These are phyloP conservation scores for Notodonta dromedarius DNA, from an alignment of 2,888 invertebrate genomes.

Conservation along the genomic window DNA sequence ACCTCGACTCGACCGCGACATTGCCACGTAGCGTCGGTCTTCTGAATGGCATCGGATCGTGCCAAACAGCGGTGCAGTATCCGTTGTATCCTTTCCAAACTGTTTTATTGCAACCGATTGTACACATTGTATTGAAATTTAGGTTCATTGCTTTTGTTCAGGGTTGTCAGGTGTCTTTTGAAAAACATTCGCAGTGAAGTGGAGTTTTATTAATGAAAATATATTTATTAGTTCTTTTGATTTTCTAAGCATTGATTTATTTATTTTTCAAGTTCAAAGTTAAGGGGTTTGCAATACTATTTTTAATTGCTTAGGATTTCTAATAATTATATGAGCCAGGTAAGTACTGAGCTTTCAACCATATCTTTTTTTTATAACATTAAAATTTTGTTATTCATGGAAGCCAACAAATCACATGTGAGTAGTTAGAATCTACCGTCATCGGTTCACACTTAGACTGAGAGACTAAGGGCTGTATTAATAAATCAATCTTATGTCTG, in stretches of 20 bases:
- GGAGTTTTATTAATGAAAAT: background rate
- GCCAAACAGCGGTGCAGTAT: constrained; percentile 7
- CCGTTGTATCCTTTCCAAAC: constrained; percentile 34
- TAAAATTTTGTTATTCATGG: background rate
- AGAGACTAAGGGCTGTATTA: too few relatives aligned
- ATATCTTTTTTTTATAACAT: too few relatives aligned
- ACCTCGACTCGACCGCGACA: too few relatives aligned
- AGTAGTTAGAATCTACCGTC: background rate
- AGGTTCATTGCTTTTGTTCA: constrained; percentile 21
- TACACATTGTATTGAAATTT: constrained; percentile 30
- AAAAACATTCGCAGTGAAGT: background rate
- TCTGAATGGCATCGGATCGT: background rate
- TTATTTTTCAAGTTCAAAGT: too few relatives aligned
- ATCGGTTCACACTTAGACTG: too few relatives aligned
- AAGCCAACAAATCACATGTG: background rate
- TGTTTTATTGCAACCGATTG: constrained; percentile 34
- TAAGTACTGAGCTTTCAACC: too few relatives aligned
- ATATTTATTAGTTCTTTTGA: background rate
- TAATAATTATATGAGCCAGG: too few relatives aligned
- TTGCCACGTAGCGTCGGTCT: background rate
- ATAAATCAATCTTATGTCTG: too few relatives aligned
- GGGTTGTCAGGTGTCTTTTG: constrained; percentile 4
- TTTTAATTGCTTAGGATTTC: background rate
- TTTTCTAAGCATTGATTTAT: background rate
- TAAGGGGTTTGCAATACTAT: background rate